Evolutionary conservation across 2,888 invertebrate species (phyloP), one percentile per base, ranked within the genome.

Genomic region (Tachina fera): DNA sequence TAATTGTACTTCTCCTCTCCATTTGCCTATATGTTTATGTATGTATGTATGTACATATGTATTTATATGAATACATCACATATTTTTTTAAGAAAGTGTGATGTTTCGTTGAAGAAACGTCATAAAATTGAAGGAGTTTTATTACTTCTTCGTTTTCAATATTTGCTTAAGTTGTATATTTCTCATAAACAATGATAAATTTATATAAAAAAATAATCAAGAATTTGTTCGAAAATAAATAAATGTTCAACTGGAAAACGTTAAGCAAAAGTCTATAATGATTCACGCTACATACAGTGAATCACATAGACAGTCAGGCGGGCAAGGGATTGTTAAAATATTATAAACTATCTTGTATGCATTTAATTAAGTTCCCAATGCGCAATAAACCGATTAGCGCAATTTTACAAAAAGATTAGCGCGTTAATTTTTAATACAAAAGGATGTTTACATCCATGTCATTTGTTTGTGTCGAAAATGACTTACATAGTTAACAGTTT

Each of bases 51-150:
- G 11, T 11, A 1, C 1, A n/a, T n/a, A 14, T 8, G 53, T 19
- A 51, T 53, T 16, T 53, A 19, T 16, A 65, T 72, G 53, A 45
- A 60, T 60, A 51, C 60, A 70, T 77, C 77, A 65, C 43, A 60
- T 68, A 53, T 83, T 71, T 70, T 49, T 65, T 71, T 63, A 63
- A 53, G 63, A 63, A 49, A 61, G 61, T 63, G 14, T 65, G 60
- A 16, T 63, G 56, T 84, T 75, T 79, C 70, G 31, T 58, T 80
- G 41, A 51, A 9, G 47, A 60, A 78, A 68, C 51, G 53, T 68
- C 67, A 77, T 77, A 49, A 77, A 68, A 71, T 47, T 68, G 11
- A 83, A 79, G 67, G 77, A 76, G 75, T 75, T 83, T 72, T 72
- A 8, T 61, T 68, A 16, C 53, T 72, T 67, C 9, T 82, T 63